phyloP scores from a whole-genome alignment of 2,888 invertebrate genomes.

The Buathra laborator region DNA sequence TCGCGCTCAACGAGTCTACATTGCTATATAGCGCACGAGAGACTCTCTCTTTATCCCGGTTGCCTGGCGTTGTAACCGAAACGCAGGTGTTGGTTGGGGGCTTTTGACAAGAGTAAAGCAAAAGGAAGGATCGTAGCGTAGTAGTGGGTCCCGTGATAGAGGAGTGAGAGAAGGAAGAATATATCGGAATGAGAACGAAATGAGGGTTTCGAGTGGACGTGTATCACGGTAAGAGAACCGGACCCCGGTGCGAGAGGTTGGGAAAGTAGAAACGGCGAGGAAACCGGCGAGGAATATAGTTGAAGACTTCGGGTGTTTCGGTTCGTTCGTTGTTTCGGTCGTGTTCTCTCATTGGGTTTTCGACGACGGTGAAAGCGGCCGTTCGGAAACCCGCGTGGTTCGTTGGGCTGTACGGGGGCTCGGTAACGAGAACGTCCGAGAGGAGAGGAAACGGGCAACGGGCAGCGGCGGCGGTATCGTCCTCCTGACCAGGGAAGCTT shows the following conservation, averaged over 20 bases:
- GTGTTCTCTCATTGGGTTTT: constrained; percentile 11
- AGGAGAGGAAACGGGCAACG: constrained; percentile 19
- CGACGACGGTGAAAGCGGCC: constrained; percentile 30
- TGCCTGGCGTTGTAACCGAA: constrained; percentile 11
- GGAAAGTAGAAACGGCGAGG: constrained; percentile 60
- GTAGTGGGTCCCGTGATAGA: neutral
- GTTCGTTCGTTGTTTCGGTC: constrained; percentile 5
- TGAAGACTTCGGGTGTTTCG: neutral
- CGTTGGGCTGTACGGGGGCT: neutral
- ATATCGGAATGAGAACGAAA: constrained; percentile 38
- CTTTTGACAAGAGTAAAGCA: constrained; percentile 7
- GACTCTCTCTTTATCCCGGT: constrained; percentile 14
- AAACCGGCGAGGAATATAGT: constrained; percentile 15
- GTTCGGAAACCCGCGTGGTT: constrained; percentile 14
- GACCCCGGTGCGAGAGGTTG: constrained; percentile 40
- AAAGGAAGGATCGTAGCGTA: too few relatives aligned
- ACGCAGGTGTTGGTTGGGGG: constrained; percentile 8
- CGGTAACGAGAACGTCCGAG: constrained; percentile 53
- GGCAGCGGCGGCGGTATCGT: constrained; percentile 58
- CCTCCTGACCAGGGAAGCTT: constrained; percentile 68
- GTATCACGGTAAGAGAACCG: constrained; percentile 60
- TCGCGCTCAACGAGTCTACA: neutral
- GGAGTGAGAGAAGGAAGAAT: neutral
- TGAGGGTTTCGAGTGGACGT: constrained; percentile 62
- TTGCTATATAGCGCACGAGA: constrained; percentile 3